Evolutionary conservation across 1,140 invertebrate genomes (phyloP), one percentile per base, ranked within the genome.

Genomic region (Trachymyrmex cornetzi): DNA sequence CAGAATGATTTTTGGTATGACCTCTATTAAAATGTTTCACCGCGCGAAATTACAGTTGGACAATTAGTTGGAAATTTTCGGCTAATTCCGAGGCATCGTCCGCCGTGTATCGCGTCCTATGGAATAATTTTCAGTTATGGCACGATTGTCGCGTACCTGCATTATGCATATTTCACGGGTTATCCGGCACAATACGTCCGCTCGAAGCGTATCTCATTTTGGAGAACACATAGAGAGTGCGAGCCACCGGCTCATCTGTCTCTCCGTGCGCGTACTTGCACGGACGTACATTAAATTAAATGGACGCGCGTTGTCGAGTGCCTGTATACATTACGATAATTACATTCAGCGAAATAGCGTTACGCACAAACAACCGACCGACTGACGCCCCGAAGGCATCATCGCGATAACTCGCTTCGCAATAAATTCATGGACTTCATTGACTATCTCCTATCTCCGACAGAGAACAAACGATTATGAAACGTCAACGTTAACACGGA

Each of bases 321-420:
- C 34, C n/a, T 48, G 55, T 79, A 69, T 74, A 84, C 89, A 90
- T 89, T 89, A 89, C 88, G 86, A 89, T 90, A 90, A 90, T 90
- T 87, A 87, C 88, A 48, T 77, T n/a, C 22, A 55, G 22, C 53
- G 30, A 59, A 64, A 69, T 74, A 80, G 64, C 74, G 72, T 69
- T 79, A 75, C 38, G 64, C 30, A 82, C 74, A 87, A 89, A 84
- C 72, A 85, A 64, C 50, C 30, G 59, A 74, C 80, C 64, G 77
- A 74, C 57, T 71, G 63, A 87, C 61, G 57, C 66, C 61, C 34
- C 38, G 75, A 77, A 85, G 79, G 75, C 75, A 80, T 85, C 74
- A 77, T 88, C 61, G 80, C 50, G 86, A 89, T 89, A 74, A 67
- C 79, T 77, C n/a, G 55, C 77, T 34, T 59, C 30, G 38, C 22